Conservation (phyloP, 2,797 vertebrate species). For the Sciurus carolinensis region DNA sequence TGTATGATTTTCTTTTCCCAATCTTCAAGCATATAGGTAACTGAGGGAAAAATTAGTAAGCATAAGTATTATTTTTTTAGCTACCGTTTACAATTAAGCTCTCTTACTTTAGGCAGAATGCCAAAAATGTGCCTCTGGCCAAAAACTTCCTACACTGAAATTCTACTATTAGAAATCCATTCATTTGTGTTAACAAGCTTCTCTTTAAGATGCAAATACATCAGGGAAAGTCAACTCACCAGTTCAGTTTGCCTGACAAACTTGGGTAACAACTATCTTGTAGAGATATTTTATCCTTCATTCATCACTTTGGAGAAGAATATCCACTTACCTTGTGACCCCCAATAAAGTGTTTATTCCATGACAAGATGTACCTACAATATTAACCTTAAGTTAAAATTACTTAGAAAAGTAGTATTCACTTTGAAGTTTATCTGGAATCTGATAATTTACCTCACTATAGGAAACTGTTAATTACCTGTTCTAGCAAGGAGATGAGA, state of each 20-base stretch:
- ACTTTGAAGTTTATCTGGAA: conserved; percentile 42
- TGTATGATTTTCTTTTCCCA: conserved; percentile 60
- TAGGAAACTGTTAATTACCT: conserved; percentile 60
- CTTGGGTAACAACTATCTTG: background rate
- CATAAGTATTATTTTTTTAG: conserved; percentile 66
- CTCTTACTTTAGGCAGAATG: conserved; percentile 43
- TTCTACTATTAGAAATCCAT: conserved; percentile 52
- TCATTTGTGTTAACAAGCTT: conserved; percentile 52
- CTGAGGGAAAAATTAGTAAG: conserved; percentile 34
- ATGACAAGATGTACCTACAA: conserved; percentile 39
- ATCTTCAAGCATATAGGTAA: conserved; percentile 62
- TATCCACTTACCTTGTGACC: conserved; percentile 40
- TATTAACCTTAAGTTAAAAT: conserved; percentile 49
- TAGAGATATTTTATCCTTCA: conserved; percentile 23
- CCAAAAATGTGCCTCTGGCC: conserved; percentile 56
- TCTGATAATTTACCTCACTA: conserved; percentile 47
- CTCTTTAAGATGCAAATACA: conserved; percentile 57
- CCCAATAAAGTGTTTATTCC: background rate
- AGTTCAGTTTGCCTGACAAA: conserved; percentile 26
- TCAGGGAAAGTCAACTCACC: conserved; percentile 23
- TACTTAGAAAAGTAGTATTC: conserved; percentile 34
- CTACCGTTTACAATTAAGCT: conserved; percentile 57
- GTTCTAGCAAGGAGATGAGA: conserved; percentile 48
- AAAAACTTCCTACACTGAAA: conserved; percentile 58
- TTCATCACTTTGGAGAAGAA: background rate